Percentiles rank a stretch among this genome's conserved stretches.
Evolutionary conservation across 92 coral and sea anemone genomes (phyloP).

Genomic region (Epizoanthus fatuus): DNA sequence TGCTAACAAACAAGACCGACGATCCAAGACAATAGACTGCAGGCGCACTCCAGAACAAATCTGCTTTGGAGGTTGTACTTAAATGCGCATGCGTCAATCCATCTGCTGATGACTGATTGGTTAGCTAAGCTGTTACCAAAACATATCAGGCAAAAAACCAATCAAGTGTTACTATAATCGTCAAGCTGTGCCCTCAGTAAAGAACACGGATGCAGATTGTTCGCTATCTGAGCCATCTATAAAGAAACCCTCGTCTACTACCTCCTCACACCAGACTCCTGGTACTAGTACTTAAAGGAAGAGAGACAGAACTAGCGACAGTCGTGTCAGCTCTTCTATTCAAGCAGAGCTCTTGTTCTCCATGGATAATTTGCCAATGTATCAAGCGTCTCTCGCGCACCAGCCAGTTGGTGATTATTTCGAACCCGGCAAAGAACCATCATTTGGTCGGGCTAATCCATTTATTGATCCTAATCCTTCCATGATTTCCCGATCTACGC

Average conservation of each 20-base stretch:
- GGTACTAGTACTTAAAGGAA: constrained; percentile 51
- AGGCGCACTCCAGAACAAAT: constrained; percentile 14
- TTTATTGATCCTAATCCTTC: constrained; percentile 80
- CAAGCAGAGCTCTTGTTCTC: constrained; percentile 57
- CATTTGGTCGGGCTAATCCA: constrained; percentile 70
- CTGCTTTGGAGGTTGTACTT: constrained; percentile 40
- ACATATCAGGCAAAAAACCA: constrained; percentile 89
- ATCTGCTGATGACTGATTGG: constrained; percentile 85
- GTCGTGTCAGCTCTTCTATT: constrained; percentile 23
- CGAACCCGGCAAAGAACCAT: constrained; percentile 86
- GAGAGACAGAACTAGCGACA: constrained; percentile 28
- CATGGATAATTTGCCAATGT: constrained; percentile 74
- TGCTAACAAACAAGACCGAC: not conserved
- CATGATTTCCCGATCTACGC: constrained; percentile 81
- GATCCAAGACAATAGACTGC: constrained; percentile 22
- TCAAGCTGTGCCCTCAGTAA: constrained; percentile 89
- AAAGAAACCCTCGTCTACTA: constrained; percentile 27
- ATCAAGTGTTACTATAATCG: constrained; percentile 88
- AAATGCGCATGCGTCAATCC: constrained; percentile 28
- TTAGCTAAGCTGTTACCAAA: constrained; percentile 85
- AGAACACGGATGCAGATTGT: constrained; percentile 84
- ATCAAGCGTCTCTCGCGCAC: constrained; percentile 69
- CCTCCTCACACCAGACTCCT: constrained; percentile 54
- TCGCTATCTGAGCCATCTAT: constrained; percentile 30
- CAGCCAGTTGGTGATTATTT: constrained; percentile 75